Evolutionary conservation across 1,140 invertebrate genomes (phyloP).

Genomic region (Bathynomus jamesi): DNA sequence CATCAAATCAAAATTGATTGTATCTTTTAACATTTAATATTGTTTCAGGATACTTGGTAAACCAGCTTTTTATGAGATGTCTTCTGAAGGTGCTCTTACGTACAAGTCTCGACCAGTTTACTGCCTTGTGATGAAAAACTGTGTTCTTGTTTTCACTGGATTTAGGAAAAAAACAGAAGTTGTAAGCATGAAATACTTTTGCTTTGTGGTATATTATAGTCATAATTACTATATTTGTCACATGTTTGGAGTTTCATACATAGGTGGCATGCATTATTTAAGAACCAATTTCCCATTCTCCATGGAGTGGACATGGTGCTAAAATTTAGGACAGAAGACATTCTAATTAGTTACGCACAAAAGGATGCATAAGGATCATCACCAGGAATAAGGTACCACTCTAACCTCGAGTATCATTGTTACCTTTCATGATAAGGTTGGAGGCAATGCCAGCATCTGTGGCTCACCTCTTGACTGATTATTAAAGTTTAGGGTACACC

Average conservation of each 20-base stretch:
- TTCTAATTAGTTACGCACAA: not conserved
- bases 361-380: too few species aligned
- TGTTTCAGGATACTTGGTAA: conserved; percentile 60
- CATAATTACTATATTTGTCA: not conserved
- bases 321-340: not conserved
- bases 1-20: too few species aligned
- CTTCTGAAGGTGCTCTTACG: conserved; percentile 55
- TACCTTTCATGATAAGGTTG: not conserved
- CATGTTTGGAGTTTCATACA: not conserved
- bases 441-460: too few species aligned
- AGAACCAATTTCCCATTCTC: too few species aligned
- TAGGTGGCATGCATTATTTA: not conserved
- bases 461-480: too few species aligned
- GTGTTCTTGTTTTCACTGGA: conserved; percentile 80
- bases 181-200: conserved; percentile 46
- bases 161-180: conserved; percentile 79
- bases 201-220: conserved; percentile 17
- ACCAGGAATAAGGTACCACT: too few species aligned
- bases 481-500: too few species aligned
- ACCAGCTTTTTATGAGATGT: conserved; percentile 64
- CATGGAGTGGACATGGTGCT: not conserved
- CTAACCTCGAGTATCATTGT: not conserved
- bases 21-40: too few species aligned
- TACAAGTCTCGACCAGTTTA: conserved; percentile 71
- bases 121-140: conserved; percentile 73